Conservation (phyloP, 2,797 vertebrate species). For the Platyrinchus mystaceus region DNA sequence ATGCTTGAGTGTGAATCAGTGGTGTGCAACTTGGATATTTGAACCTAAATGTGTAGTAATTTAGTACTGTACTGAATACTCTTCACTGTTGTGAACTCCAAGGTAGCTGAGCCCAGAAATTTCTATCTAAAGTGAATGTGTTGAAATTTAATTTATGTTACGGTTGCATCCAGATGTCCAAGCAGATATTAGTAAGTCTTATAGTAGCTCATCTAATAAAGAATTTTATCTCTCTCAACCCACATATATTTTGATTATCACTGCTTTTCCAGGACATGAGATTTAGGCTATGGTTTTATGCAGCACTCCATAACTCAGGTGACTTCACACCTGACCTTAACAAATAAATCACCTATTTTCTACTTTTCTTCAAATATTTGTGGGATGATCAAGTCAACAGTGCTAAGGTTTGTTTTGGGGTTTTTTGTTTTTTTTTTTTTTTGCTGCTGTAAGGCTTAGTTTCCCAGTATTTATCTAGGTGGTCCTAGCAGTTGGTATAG, state of each 20-base stretch:
- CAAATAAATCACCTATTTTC: not conserved
- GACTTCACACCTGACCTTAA: not conserved
- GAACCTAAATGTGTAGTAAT: not conserved
- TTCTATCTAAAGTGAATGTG: not conserved
- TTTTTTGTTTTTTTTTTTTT: not conserved
- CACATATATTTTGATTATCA: too few species aligned
- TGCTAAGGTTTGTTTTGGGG: not conserved
- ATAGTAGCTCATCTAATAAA: too few species aligned
- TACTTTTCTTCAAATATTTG: not conserved
- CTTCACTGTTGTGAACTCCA: not conserved
- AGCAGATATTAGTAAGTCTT: too few species aligned
- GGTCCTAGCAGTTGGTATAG: not conserved
- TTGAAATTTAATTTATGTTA: not conserved
- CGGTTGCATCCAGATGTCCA: too few species aligned
- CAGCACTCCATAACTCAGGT: not conserved
- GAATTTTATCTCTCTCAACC: too few species aligned
- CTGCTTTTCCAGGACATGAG: not conserved
- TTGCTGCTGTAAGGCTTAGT: not conserved
- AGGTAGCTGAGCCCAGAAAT: not conserved
- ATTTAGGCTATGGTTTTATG: not conserved
- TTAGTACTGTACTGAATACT: not conserved
- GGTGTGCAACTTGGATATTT: not conserved
- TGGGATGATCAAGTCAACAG: not conserved
- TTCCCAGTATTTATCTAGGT: not conserved
- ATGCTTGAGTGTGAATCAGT: not conserved